Evolutionary conservation across 2,888 invertebrate genomes (phyloP), one percentile per base, ranked within the genome.

Genomic region (Ophion slaviceki): DNA sequence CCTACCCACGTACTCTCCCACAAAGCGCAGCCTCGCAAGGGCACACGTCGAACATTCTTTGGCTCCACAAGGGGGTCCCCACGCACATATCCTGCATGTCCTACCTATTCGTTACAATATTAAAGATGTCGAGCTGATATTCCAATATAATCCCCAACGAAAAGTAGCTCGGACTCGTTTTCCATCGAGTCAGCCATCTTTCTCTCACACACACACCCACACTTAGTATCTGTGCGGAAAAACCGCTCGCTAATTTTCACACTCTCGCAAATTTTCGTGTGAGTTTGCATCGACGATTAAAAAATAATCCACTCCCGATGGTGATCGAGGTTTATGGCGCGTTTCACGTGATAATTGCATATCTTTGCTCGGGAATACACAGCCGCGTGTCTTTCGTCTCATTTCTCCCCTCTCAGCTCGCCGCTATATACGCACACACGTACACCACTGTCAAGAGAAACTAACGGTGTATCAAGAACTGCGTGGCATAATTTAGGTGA

Each of bases 321-420:
- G 82, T 84, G 84, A 87, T 84, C 82, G 85, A 86, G 80, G 76
- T 87, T 86, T 87, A 87, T 87, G 87, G 85, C 87, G 82, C 86
- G 82, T 80, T 87, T 82, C 80, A 84, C 75, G 86, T 75, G 87
- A 81, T 87, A 87, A 87, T 87, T 87, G 87, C 75, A 86, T 70
- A 86, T 86, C 82, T 86, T 84, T 74, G 72, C 78, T 8, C 40
- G 79, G 61, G 82, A 82, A 85, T 79, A 67, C 79, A 67, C 78
- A 71, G 53, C 45, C 75, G 76, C 68, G 53, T 78, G 80, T 85
- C 85, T 87, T 87, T 82, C 87, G 85, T 85, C 80, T 85, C 77
- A 85, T 85, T 86, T 85, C 85, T 67, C 59, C 77, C 77, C 59
- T 72, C 14, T 2, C 17, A 72, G 80, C 62, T 78, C 64, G 36